phyloP scores from a whole-genome alignment of 2,113 vertebrate species.

The Tupaia tana region DNA sequence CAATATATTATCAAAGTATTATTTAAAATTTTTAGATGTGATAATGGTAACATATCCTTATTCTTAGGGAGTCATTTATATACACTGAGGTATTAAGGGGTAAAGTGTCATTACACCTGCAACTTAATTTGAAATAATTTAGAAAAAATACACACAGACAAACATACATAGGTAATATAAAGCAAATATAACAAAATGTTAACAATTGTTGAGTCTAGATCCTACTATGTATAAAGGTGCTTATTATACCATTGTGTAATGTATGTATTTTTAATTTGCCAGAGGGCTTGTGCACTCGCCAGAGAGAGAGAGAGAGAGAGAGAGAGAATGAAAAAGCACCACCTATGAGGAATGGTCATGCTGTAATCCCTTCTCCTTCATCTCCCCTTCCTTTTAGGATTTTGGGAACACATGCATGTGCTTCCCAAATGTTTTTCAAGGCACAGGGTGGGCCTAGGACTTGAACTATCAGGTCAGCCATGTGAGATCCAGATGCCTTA shows the following conservation, averaged over 20 bases:
- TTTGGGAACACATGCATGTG: too few species aligned
- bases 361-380: too few species aligned
- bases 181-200: background rate
- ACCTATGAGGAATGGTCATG: too few species aligned
- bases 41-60: background rate
- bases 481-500: too few species aligned
- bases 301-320: too few species aligned
- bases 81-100: background rate
- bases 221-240: background rate
- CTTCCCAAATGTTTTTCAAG: too few species aligned
- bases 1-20: background rate
- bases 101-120: background rate
- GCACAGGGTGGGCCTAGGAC: too few species aligned
- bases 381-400: too few species aligned
- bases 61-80: background rate
- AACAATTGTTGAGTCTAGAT: background rate
- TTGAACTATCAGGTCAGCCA: too few species aligned
- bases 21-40: background rate
- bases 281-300: too few species aligned
- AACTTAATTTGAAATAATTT: constrained; percentile 13
- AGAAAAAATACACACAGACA: background rate
- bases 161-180: background rate
- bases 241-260: background rate
- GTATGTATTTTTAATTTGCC: too few species aligned
- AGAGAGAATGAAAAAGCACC: too few species aligned